phyloP scores from a whole-genome alignment of 2,888 invertebrate species.

The Dasysyrphus tricinctus region DNA sequence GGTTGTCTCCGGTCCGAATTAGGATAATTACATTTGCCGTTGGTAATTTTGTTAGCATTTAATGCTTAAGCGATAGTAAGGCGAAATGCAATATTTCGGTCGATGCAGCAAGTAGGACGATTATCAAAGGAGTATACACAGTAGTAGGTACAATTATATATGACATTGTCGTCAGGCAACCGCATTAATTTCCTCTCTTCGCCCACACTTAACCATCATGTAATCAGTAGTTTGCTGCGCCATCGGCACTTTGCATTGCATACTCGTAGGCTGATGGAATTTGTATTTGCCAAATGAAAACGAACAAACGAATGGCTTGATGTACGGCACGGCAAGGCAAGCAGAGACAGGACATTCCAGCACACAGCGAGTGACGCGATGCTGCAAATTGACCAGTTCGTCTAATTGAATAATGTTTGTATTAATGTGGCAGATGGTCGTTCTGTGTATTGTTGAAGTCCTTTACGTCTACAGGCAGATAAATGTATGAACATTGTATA shows the following conservation, averaged over 20 bases:
- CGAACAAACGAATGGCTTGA: background rate
- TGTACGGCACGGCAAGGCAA: background rate
- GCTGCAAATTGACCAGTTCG: conserved; percentile 65
- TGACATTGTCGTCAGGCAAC: conserved; percentile 57
- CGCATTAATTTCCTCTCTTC: conserved; percentile 58
- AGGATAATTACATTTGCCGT: conserved; percentile 70
- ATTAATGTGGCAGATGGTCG: conserved; percentile 61
- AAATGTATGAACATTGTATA: background rate
- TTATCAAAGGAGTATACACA: conserved; percentile 54
- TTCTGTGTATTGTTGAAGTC: conserved; percentile 22
- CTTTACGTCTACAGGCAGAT: background rate
- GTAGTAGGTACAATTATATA: background rate
- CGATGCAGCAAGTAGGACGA: conserved; percentile 16
- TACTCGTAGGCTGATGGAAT: conserved; percentile 41
- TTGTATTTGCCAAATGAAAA: conserved; percentile 62
- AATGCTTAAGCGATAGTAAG: conserved; percentile 69
- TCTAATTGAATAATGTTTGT: conserved; percentile 72
- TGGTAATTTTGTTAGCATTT: conserved; percentile 69
- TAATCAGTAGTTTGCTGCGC: conserved; percentile 62
- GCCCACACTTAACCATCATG: conserved; percentile 49
- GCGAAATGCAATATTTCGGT: conserved; percentile 60
- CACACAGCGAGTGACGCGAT: conserved; percentile 54
- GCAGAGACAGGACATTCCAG: background rate
- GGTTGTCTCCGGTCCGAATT: conserved; percentile 50
- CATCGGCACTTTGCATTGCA: conserved; percentile 39